Evolutionary conservation across 2,797 vertebrate genomes (phyloP), one percentile per base, ranked within the genome.

Genomic region (Adelosebastes latens): DNA sequence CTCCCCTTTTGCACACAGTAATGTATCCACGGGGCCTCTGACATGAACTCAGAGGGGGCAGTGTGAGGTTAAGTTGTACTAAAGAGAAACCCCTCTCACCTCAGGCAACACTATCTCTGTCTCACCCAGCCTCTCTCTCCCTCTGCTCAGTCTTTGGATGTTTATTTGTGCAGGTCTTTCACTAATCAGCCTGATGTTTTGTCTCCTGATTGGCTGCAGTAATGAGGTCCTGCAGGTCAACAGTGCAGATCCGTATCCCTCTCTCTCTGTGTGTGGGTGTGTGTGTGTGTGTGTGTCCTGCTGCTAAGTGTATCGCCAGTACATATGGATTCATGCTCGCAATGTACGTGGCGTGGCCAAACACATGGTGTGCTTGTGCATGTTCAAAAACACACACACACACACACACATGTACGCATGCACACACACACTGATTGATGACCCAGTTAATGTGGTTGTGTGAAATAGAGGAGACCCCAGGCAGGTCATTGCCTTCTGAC

Each of bases 171-270:
- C 81, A 90, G 65, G 49, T 85, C 85, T 86, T 78, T 75, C 22
- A 73, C 86, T 86, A 89, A 93, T 93, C 88, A 94, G 85, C 49
- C 65, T 83, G 24, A 77, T 89, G 92, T 90, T 93, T 87, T 87
- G 85, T 78, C 88, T 90, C 52, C 68, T 92, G 90, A 94, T 92
- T 94, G 88, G 87, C 80, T 82, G 74, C 80, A 79, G 77, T 93
- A 91, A 94, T 88, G 87, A 91, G 87, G 86, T 88, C 80, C 63
- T 75, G 36, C 32, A 82, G 79, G 89, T 89, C 90, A 88, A 64
- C 66, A 76, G 55, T 67, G 71, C 68, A 90, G 91, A 93, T 93
- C 82, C 20, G 87, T 90, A 89, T 91, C 87, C 85, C 27, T 11
- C 3, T 62, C 60, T 79, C 49, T 76, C 42, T 65, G 56, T 73